Base-by-base conservation (phyloP, 1,140 invertebrate species). In the Heliconius congener region DNA sequence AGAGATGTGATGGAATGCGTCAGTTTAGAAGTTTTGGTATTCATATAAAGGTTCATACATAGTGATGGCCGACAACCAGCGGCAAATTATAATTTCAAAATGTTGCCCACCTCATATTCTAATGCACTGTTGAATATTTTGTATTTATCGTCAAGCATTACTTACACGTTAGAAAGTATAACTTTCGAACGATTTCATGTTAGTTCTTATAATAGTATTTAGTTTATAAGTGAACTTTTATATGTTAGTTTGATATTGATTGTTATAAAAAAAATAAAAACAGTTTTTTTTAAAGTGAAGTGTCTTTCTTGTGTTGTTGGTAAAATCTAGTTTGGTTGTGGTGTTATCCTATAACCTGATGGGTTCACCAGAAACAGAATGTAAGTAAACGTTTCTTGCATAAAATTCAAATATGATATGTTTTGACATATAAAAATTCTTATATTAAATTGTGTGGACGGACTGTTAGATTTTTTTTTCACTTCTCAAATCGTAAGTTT, bases 61-160 rank as follows among this genome's bases (percentile, higher is more conserved):
- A 90, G 81, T 87, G 77, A 87, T 88, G 81, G 71, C 57, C 78
- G 84, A 85, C 88, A 83, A 81, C 83, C 50, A 30, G 84, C 83
- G 83, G 77, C 84, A 82, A 80, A 91, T 93, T 91, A 88, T 85
- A 93, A 93, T 91, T 90, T 89, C 86, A 90, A 91, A 84, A 76
- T 72, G 86, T 77, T 86, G 87, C 84, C 84, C 83, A 86, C 79
- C 76, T 80, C 84, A 80, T 81, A 77, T 85, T 86, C 85, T 88
- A 86, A 85, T 78, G 18, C 50, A 18, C 3, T 71, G 72, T 71
- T 76, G 78, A 75, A 76, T 83, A 78, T 81, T 52, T 82, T 71
- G 73, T 81, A 74, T 75, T 76, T 75, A 76, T 42, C 66, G 70
- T 52, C 52, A 70, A 19, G 34, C 77, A 9, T 74, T 73, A n/a